Base-by-base conservation (phyloP, 2,797 vertebrate species). In the Anabacerthia variegaticeps region DNA sequence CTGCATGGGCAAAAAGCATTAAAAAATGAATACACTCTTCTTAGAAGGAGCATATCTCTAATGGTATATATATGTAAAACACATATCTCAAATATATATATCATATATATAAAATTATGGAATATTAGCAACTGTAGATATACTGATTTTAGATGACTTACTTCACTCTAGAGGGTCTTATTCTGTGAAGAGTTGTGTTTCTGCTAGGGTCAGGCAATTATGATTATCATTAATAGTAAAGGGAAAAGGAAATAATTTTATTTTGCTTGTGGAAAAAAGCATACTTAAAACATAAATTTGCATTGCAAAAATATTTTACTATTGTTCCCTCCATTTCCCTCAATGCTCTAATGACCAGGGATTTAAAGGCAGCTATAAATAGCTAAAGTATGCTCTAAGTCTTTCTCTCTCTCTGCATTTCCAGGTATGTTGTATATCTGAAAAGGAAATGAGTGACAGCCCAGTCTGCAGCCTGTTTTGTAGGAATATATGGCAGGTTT, bases 351-450 rank as follows among this genome's bases (percentile, higher is more conserved):
- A 92, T 85, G 88, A 88, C 65, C 68, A 65, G 22, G 32, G 37
- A 10, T 81, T 89, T 80, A 79, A 76, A 93, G 34, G 20, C 46
- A 90, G 39, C n/a, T 93, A 86, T 84, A 94, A 91, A 92, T 61
- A 83, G 49, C 28, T 67, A 36, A 86, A 61, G 24, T 54, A 46
- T 65, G 52, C 17, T 61, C 43, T 91, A 74, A 68, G 54, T 30
- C 9, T 82, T 63, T 59, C 10, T n/a, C 7, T 34, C 56, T 85
- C 23, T 44, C 28, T 83, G 14, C n/a, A 49, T 85, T 91, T 89
- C 56, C 71, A 91, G 81, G 49, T 95, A 74, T 28, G 52, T 32
- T 71, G 30, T 83, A 74, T 87, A 88, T 82, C 91, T 83, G 65
- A 88, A 66, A 28, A 79, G 20, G 61, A 85, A 89, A 80, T 72